Evolutionary conservation across 2,888 invertebrate species (phyloP).

Genomic region (Orchesella flavescens): DNA sequence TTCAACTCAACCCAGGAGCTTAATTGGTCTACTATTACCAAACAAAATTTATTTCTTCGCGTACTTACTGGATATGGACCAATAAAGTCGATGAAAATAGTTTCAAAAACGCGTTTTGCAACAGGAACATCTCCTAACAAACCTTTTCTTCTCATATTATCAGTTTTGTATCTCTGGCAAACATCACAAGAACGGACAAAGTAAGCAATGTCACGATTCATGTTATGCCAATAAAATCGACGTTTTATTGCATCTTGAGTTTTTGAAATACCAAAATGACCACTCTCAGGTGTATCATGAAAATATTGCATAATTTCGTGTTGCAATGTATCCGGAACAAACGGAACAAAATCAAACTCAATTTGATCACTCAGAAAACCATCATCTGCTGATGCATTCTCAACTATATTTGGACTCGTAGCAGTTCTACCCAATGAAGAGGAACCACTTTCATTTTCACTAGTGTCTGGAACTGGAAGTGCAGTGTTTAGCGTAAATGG

Average conservation of each 20-base stretch:
- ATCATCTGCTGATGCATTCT: no score
- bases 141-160: conserved; percentile 36
- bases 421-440: no score
- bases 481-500: no score
- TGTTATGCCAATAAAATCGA: conserved; percentile 52
- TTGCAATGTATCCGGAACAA: not conserved
- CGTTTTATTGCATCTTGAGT: conserved; percentile 33
- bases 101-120: conserved; percentile 44
- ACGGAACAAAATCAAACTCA: no score
- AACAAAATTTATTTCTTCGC: conserved; percentile 46
- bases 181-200: conserved; percentile 49
- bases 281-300: conserved; percentile 48
- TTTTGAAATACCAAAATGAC: conserved; percentile 59
- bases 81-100: conserved; percentile 46
- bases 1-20: conserved; percentile 63
- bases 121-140: conserved; percentile 32
- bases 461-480: no score
- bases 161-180: conserved; percentile 42
- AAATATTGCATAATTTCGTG: conserved; percentile 32
- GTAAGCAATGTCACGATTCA: conserved; percentile 37
- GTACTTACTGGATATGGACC: conserved; percentile 37
- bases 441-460: no score
- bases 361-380: no score
- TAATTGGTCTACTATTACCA: conserved; percentile 65
- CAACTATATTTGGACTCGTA: no score